Evolutionary conservation across 2,113 vertebrate species (phyloP).

Genomic region (Heloderma charlesbogerti): DNA sequence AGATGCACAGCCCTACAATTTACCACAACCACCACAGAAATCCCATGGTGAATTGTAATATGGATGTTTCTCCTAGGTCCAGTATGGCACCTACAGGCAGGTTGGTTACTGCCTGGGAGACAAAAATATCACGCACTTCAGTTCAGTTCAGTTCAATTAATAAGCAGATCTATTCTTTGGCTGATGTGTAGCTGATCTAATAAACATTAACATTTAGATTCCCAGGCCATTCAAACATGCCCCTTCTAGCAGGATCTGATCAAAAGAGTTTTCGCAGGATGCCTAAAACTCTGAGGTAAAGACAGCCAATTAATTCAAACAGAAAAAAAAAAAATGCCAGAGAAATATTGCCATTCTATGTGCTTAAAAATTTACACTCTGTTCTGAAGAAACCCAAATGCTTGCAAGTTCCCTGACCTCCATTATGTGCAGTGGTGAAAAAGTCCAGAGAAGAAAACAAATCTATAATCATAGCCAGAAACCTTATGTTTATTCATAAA

Average conservation of each 20-base stretch:
- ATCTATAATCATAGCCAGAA: conserved; percentile 46
- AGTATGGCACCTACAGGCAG: not conserved
- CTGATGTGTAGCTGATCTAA: not conserved
- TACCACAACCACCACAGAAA: not conserved
- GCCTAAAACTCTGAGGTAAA: rapidly evolving
- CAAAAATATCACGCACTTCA: not conserved
- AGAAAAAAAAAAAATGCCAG: rapidly evolving
- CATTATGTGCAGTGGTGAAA: conserved; percentile 49
- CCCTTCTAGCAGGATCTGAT: not conserved
- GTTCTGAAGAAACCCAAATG: not conserved
- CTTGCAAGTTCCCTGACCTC: conserved; percentile 46
- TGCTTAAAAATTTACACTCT: not conserved
- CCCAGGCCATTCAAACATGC: not conserved
- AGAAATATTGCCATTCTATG: not conserved
- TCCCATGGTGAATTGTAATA: not conserved
- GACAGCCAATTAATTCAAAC: conserved; percentile 10
- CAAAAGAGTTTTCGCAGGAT: not conserved
- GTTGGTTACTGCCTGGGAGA: not conserved
- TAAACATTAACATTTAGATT: not conserved
- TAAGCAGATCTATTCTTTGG: not conserved
- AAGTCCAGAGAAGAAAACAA: conserved; percentile 30
- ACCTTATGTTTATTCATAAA: conserved; percentile 66
- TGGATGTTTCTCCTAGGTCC: not conserved
- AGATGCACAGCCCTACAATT: too few relatives aligned
- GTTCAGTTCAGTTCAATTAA: not conserved